Conservation (phyloP, 2,113 vertebrate genomes). For the Herpetotheres cachinnans region DNA sequence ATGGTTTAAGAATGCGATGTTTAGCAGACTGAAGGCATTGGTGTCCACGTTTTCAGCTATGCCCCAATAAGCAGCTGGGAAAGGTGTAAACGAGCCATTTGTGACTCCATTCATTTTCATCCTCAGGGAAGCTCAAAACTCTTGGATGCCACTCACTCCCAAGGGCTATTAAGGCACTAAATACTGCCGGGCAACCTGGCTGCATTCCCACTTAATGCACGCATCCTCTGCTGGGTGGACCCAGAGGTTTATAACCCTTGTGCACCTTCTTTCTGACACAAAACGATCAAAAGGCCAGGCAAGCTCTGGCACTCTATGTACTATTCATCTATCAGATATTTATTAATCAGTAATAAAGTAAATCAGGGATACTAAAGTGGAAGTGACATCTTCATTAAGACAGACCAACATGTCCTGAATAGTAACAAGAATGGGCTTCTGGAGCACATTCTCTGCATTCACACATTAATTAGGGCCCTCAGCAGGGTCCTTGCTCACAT, state of each 20-base stretch:
- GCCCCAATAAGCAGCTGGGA: not conserved
- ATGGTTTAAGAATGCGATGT: not conserved
- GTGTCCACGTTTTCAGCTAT: not conserved
- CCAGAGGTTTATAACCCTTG: not conserved
- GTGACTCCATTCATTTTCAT: not conserved
- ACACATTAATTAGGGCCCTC: not conserved
- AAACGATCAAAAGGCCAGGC: not conserved
- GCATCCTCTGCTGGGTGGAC: not conserved
- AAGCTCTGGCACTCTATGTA: not conserved
- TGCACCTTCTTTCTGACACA: not conserved
- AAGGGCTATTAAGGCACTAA: not conserved
- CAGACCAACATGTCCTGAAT: constrained; percentile 8
- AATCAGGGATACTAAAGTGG: constrained; percentile 44
- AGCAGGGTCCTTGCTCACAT: not conserved
- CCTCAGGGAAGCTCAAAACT: not conserved
- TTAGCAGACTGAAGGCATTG: not conserved
- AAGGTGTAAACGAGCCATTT: not conserved
- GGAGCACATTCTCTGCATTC: constrained; percentile 3
- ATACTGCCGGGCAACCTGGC: not conserved
- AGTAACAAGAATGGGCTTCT: not conserved
- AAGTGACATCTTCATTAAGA: constrained; percentile 54
- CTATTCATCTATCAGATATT: constrained; percentile 35
- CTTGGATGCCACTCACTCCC: not conserved
- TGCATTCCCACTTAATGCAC: not conserved
- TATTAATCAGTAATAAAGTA: constrained; percentile 55